phyloP scores from a whole-genome alignment of 2,797 vertebrate species.

The Tarsius wallacei region DNA sequence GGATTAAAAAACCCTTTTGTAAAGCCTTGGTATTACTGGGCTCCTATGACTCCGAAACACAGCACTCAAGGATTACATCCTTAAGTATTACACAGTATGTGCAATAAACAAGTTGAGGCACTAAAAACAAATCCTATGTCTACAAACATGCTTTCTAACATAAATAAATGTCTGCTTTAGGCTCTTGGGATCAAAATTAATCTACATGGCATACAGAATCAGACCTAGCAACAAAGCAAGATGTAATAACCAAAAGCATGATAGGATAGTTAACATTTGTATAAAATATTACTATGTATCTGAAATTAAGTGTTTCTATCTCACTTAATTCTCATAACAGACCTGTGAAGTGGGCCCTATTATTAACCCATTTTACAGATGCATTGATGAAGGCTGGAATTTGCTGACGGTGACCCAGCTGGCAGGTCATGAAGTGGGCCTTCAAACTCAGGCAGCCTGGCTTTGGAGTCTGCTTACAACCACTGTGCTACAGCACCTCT shows the following conservation, averaged over 20 bases:
- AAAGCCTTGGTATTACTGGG: constrained; percentile 35
- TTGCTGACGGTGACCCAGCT: background rate
- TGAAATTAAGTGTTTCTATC: background rate
- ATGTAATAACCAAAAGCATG: background rate
- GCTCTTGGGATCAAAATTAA: constrained; percentile 52
- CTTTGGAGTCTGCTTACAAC: constrained; percentile 10
- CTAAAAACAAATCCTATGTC: constrained; percentile 1
- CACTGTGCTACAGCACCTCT: background rate
- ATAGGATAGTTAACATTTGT: background rate
- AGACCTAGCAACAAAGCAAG: constrained; percentile 18
- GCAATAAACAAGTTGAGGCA: constrained; percentile 35
- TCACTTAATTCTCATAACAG: background rate
- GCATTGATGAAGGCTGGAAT: background rate
- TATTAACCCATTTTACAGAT: background rate
- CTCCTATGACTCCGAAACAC: constrained; percentile 24
- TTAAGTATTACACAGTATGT: constrained; percentile 6
- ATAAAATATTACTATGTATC: background rate
- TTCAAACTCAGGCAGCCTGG: background rate
- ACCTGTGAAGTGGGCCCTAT: background rate
- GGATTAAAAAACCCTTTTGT: background rate
- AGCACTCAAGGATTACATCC: background rate
- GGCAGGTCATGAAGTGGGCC: background rate
- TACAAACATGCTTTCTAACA: constrained; percentile 61
- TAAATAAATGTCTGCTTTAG: constrained; percentile 22
- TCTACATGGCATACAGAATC: background rate